Evolutionary conservation across 2,888 invertebrate species (phyloP).

Genomic region (Agriopis leucophaearia): DNA sequence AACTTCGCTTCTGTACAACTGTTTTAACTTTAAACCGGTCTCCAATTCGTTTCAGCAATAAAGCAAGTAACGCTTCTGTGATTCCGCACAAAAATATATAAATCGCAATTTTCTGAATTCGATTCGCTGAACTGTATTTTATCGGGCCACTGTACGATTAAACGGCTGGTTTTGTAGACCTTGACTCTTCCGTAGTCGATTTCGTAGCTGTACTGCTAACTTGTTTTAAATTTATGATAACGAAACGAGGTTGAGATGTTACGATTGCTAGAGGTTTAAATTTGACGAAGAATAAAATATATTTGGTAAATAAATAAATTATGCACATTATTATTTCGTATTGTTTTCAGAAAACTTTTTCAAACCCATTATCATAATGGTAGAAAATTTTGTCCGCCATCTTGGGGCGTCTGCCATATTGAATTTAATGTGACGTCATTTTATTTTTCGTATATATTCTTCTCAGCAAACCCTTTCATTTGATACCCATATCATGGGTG

Average conservation of each 20-base stretch:
- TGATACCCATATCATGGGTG: no score
- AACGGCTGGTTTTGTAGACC: constrained; percentile 31
- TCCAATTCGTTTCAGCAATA: constrained; percentile 33
- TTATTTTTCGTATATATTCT: no score
- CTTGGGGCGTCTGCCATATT: no score
- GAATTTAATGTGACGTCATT: no score
- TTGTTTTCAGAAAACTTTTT: no score
- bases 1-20: background rate
- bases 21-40: constrained; percentile 23
- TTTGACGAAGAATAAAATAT: background rate
- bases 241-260: constrained; percentile 13
- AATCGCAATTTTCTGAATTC: constrained; percentile 39
- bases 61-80: constrained; percentile 39
- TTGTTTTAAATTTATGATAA: constrained; percentile 13
- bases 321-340: no score
- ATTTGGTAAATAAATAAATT: background rate
- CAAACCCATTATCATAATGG: no score
- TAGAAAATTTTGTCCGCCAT: no score
- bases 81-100: constrained; percentile 30
- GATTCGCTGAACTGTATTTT: constrained; percentile 36
- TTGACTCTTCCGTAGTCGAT: constrained; percentile 28
- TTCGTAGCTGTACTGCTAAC: constrained; percentile 23
- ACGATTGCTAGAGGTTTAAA: background rate
- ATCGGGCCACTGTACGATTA: constrained; percentile 34
- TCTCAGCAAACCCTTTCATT: no score